A percentile compares a stretch with the other conserved stretches of the same genome.
Conservation (phyloP, 2,888 invertebrate genomes). For the Drosophila falleni region DNA sequence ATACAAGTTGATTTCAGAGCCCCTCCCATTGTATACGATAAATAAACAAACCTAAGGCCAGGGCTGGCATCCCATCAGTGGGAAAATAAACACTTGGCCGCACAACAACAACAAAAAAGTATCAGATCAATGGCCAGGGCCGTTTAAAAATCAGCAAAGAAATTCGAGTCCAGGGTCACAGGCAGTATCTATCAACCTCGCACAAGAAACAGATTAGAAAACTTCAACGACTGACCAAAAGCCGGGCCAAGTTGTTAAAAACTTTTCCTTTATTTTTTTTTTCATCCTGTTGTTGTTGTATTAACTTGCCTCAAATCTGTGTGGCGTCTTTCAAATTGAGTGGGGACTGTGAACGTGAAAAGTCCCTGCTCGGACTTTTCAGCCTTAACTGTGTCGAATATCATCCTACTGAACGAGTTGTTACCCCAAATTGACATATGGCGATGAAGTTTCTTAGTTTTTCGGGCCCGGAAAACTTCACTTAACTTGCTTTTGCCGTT, state of each 20-base stretch:
- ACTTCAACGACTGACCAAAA: constrained; percentile 62
- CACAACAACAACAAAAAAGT: constrained; percentile 20
- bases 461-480: constrained; percentile 9
- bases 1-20: constrained; percentile 55
- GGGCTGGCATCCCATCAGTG: constrained; percentile 40
- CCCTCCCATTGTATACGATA: constrained; percentile 8
- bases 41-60: constrained; percentile 57
- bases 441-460: constrained; percentile 57
- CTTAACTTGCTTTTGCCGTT: constrained; percentile 17
- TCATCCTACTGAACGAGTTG: constrained; percentile 69
- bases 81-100: constrained; percentile 71
- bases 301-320: constrained; percentile 29
- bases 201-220: constrained; percentile 72
- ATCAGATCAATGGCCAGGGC: constrained; percentile 58
- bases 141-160: constrained; percentile 51
- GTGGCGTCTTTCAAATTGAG: constrained; percentile 60
- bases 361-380: constrained; percentile 11
- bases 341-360: constrained; percentile 38
- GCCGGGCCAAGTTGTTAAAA: constrained; percentile 65
- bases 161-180: constrained; percentile 27
- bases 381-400: constrained; percentile 46
- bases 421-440: constrained; percentile 78
- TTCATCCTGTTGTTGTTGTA: background rate
- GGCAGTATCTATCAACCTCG: constrained; percentile 12
- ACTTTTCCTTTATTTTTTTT: constrained; percentile 35